Percentiles rank a stretch among this genome's conserved stretches.
These are phyloP conservation scores for Halictus quadricinctus DNA, from an alignment of 2,888 invertebrate species.

Conservation along the genomic window DNA sequence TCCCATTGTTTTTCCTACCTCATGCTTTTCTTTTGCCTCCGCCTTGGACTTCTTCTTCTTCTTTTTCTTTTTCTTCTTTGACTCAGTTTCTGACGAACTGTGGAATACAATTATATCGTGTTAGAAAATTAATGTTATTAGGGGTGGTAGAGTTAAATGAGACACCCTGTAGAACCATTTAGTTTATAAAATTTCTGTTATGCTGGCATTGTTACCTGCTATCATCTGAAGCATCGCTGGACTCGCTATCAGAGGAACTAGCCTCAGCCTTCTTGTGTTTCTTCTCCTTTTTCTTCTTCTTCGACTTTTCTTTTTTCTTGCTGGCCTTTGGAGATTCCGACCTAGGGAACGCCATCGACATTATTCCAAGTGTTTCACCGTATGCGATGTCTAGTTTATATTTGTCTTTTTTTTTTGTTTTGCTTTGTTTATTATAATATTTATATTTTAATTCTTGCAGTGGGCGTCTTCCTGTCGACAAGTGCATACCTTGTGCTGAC, in stretches of 20 bases:
- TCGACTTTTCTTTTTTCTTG: constrained; percentile 80
- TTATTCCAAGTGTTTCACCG: constrained; percentile 49
- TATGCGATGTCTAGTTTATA: constrained; percentile 7
- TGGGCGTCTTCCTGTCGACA: constrained; percentile 80
- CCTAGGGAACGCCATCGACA: constrained; percentile 72
- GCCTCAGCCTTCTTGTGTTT: constrained; percentile 79
- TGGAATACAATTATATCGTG: constrained; percentile 52
- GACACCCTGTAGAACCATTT: neutral
- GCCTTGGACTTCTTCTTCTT: constrained; percentile 91
- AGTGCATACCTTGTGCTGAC: constrained; percentile 81
- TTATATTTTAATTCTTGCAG: constrained; percentile 75
- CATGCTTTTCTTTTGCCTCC: constrained; percentile 80
- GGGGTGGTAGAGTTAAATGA: neutral
- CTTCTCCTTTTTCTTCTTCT: constrained; percentile 81
- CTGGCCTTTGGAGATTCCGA: constrained; percentile 80
- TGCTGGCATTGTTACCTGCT: constrained; percentile 75
- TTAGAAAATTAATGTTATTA: neutral
- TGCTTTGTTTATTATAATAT: constrained; percentile 49
- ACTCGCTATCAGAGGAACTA: constrained; percentile 78
- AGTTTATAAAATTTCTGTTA: neutral
- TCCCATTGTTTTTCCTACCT: constrained; percentile 62
- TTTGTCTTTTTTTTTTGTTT: constrained; percentile 43
- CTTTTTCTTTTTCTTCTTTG: constrained; percentile 90
- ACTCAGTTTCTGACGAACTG: constrained; percentile 89
- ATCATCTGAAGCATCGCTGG: constrained; percentile 79